A percentile compares a stretch with the other conserved stretches of the same genome.
Conservation (phyloP, 2,797 vertebrate species). For the Loris lydekkerianus region DNA sequence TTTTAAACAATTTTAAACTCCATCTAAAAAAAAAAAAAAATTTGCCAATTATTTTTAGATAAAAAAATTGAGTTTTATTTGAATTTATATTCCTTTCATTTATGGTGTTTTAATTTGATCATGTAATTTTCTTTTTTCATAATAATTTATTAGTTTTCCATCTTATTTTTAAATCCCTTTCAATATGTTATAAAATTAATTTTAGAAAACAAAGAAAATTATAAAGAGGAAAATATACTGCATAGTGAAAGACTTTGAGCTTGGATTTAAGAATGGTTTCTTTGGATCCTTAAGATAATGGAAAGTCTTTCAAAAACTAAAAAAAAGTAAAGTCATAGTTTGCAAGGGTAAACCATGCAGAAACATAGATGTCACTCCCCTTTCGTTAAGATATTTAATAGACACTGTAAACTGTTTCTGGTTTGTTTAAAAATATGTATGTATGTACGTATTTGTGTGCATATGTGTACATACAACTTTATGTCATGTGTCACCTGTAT, state of each 20-base stretch:
- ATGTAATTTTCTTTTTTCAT: background rate
- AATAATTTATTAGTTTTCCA: constrained; percentile 8
- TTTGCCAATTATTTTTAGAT: constrained; percentile 21
- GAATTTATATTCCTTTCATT: background rate
- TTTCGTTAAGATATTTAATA: background rate
- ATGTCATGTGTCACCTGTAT: background rate
- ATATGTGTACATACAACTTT: background rate
- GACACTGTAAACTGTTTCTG: background rate
- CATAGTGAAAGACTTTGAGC: background rate
- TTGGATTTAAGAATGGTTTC: constrained; percentile 19
- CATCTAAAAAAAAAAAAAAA: background rate
- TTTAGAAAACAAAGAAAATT: constrained; percentile 19
- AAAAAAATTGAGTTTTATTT: background rate
- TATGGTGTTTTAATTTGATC: constrained; percentile 19
- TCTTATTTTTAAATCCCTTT: background rate
- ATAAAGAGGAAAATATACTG: constrained; percentile 7
- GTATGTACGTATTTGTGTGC: background rate
- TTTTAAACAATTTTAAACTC: background rate
- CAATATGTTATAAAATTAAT: background rate
- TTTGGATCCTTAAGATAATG: background rate
- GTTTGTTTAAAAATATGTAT: background rate
- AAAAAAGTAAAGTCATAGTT: background rate
- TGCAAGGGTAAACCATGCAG: background rate
- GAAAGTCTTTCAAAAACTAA: background rate
- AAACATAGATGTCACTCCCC: background rate